Conservation (phyloP, 2,888 invertebrate genomes). For the Cecidostiba fungosa region DNA sequence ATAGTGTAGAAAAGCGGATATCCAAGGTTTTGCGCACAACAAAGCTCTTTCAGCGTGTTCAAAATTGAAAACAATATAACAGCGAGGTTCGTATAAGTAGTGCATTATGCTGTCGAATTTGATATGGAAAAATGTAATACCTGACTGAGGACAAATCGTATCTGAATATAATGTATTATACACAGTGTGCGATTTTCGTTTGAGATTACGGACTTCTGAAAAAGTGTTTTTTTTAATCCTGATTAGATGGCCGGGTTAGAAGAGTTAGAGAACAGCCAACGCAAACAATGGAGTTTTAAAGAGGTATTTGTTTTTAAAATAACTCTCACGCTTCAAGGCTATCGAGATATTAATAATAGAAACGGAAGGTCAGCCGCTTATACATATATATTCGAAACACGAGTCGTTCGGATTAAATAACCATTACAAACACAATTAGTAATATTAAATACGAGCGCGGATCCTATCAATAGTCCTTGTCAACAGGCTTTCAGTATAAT, state of each 20-base stretch:
- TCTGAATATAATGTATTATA: too few relatives aligned
- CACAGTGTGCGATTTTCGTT: not conserved
- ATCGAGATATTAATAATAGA: not conserved
- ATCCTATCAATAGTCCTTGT: not conserved
- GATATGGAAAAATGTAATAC: not conserved
- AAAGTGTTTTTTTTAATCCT: not conserved
- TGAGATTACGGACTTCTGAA: not conserved
- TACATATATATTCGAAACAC: not conserved
- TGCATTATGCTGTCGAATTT: not conserved
- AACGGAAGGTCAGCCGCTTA: not conserved
- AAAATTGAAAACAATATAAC: not conserved
- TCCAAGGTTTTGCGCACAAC: not conserved
- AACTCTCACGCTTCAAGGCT: not conserved
- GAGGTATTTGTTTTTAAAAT: not conserved
- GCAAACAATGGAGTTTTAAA: not conserved
- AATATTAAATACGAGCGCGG: not conserved
- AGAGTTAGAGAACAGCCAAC: not conserved
- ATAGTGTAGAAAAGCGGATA: not conserved
- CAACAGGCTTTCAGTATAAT: not conserved
- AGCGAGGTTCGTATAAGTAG: not conserved
- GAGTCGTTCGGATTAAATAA: not conserved
- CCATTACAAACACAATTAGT: not conserved
- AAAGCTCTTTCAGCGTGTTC: not conserved
- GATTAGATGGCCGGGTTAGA: not conserved
- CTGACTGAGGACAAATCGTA: too few relatives aligned